These are phyloP conservation scores for Halesus radiatus DNA, from an alignment of 1,140 invertebrate genomes.

Conservation along the genomic window DNA sequence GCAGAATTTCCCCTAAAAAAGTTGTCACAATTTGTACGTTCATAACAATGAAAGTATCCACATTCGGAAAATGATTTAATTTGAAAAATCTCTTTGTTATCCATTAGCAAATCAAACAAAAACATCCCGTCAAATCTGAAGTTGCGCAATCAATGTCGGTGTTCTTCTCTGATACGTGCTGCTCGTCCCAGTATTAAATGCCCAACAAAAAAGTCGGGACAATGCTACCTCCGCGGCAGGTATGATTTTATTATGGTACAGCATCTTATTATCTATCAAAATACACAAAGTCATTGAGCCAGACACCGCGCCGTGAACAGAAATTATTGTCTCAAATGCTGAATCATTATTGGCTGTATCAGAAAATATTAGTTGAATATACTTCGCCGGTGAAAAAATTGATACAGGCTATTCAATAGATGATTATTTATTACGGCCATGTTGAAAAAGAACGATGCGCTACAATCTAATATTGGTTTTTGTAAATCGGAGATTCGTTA, in stretches of 20 bases:
- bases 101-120: no score
- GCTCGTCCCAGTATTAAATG: no score
- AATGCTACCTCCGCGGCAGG: constrained; percentile 39
- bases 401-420: constrained; percentile 1
- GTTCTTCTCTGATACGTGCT: no score
- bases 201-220: constrained; percentile 13
- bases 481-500: no score
- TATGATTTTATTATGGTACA: constrained; percentile 41
- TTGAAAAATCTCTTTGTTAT: no score
- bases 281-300: constrained; percentile 56
- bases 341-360: constrained; percentile 33
- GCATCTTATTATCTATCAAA: constrained; percentile 54
- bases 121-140: no score
- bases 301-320: constrained; percentile 33
- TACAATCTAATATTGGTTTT: constrained; percentile 17
- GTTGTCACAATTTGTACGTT: no score
- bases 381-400: neutral
- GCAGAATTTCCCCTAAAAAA: no score
- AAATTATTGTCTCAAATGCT: constrained; percentile 50
- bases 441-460: neutral
- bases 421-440: constrained; percentile 16
- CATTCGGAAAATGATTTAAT: no score
- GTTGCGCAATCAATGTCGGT: no score
- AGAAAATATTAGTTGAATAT: neutral
- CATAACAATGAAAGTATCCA: no score